These are phyloP conservation scores for Peromyscus polionotus DNA, from an alignment of 2,113 vertebrate species.

Conservation along the genomic window DNA sequence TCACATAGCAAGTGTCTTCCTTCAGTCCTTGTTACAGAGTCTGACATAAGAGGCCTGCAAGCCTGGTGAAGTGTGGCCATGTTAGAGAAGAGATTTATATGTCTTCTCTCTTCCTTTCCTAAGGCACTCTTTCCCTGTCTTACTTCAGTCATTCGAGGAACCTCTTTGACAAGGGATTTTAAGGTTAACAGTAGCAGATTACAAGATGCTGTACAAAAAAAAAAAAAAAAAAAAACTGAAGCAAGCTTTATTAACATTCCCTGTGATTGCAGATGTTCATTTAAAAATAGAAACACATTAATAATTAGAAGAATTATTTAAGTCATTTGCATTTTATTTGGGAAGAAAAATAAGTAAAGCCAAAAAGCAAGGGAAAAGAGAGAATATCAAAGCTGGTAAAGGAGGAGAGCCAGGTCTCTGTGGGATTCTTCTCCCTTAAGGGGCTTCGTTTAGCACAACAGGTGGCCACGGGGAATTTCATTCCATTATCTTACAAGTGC, in stretches of 20 bases:
- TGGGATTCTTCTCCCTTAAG: not conserved
- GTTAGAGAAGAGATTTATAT: not conserved
- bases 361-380: not conserved
- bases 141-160: constrained; percentile 51
- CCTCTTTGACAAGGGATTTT: not conserved
- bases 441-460: constrained; percentile 54
- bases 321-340: constrained; percentile 69
- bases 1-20: not conserved
- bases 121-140: constrained; percentile 49
- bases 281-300: constrained; percentile 77
- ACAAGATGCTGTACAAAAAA: constrained; percentile 6
- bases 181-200: constrained; percentile 23
- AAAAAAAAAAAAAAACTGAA: not conserved
- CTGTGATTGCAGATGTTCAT: constrained; percentile 56
- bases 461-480: not conserved
- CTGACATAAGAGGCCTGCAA: constrained; percentile 22
- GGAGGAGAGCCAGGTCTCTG: not conserved
- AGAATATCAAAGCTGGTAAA: constrained; percentile 13
- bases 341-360: not conserved
- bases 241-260: constrained; percentile 50
- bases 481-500: not conserved
- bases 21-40: constrained; percentile 16
- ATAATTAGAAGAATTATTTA: constrained; percentile 59
- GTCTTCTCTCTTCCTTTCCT: not conserved
- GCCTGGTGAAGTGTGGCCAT: constrained; percentile 5